These are phyloP conservation scores for Ectropis crepuscularia DNA, from an alignment of 2,888 invertebrate genomes.

Conservation along the genomic window DNA sequence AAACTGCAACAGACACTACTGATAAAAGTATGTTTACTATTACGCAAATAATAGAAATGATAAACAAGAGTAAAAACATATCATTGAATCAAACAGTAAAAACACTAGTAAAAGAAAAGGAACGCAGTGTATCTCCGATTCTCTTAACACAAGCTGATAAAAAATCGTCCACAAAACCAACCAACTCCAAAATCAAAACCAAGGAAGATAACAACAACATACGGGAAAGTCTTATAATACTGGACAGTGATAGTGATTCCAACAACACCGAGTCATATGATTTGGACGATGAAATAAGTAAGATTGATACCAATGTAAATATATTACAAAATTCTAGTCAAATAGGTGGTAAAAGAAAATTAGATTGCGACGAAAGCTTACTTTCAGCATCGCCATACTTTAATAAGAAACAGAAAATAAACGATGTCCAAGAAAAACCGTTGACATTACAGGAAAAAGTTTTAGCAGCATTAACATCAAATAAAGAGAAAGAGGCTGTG, in stretches of 20 bases:
- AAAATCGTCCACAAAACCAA: constrained; percentile 45
- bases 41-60: constrained; percentile 77
- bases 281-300: constrained; percentile 41
- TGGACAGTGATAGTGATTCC: constrained; percentile 73
- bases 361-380: constrained; percentile 50
- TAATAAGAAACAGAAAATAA: constrained; percentile 66
- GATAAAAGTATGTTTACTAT: constrained; percentile 75
- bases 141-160: constrained; percentile 68
- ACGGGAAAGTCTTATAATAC: constrained; percentile 61
- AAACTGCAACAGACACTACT: constrained; percentile 48
- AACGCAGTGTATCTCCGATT: constrained; percentile 69
- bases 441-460: constrained; percentile 67
- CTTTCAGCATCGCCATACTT: constrained; percentile 70
- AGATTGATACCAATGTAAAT: constrained; percentile 18
- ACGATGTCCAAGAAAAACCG: constrained; percentile 46
- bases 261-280: constrained; percentile 60
- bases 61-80: constrained; percentile 61
- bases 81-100: constrained; percentile 33
- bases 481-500: constrained; percentile 45
- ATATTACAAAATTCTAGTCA: constrained; percentile 22
- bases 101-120: constrained; percentile 38
- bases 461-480: constrained; percentile 60
- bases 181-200: constrained; percentile 29
- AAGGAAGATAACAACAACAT: constrained; percentile 37
- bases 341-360: constrained; percentile 50